Percentiles rank a stretch among this genome's conserved stretches.
phyloP scores from a whole-genome alignment of 2,113 vertebrate species.

The Thalassoma bifasciatum region DNA sequence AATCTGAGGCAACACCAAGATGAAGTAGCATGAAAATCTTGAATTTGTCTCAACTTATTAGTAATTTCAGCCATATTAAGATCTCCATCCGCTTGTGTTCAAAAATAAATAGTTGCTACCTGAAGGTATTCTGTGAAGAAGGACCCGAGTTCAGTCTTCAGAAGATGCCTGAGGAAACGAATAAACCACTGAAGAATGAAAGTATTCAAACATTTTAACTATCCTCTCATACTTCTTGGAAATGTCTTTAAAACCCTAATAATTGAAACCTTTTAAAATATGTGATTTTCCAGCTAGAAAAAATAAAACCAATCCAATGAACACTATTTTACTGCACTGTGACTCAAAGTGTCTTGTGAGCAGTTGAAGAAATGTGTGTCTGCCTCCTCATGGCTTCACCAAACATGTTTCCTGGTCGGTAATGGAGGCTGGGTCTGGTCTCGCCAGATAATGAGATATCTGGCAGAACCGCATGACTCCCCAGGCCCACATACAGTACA shows the following conservation, averaged over 20 bases:
- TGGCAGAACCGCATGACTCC: constrained; percentile 63
- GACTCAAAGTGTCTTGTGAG: not conserved
- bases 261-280: not conserved
- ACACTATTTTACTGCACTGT: not conserved
- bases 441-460: constrained; percentile 74
- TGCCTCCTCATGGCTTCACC: constrained; percentile 21
- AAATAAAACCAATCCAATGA: not conserved
- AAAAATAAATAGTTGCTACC: constrained; percentile 50
- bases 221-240: not conserved
- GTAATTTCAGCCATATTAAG: no score
- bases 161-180: constrained; percentile 85
- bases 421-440: constrained; percentile 61
- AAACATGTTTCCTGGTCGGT: constrained; percentile 44
- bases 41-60: not conserved
- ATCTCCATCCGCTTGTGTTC: no score
- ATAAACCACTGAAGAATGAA: not conserved
- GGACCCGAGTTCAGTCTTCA: constrained; percentile 97
- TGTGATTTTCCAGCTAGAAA: not conserved
- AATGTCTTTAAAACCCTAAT: not conserved
- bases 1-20: not conserved
- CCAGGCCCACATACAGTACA: constrained; percentile 61
- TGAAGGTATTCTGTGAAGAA: constrained; percentile 97
- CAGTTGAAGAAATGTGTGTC: constrained; percentile 19
- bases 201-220: not conserved
- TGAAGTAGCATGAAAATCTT: no score